Conservation (phyloP, 2,113 vertebrate genomes). For the Myiagra hebetior region DNA sequence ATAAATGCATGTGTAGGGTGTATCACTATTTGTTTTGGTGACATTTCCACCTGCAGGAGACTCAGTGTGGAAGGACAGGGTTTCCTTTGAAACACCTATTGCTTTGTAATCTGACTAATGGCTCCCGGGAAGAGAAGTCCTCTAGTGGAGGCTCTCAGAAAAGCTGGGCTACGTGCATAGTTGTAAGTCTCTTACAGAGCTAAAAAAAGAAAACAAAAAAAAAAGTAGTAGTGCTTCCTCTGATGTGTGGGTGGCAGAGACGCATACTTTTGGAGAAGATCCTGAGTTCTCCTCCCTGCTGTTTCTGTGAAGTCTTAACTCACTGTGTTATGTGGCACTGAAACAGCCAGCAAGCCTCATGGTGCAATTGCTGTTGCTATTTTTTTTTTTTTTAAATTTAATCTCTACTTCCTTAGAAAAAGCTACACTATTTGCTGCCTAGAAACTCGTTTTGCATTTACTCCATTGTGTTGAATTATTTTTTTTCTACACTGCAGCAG, state of each 20-base stretch:
- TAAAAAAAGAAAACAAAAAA: neutral
- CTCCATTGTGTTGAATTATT: neutral
- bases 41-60: neutral
- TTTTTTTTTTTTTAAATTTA: neutral
- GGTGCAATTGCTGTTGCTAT: neutral
- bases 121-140: neutral
- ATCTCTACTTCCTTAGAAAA: neutral
- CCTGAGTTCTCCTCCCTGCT: neutral
- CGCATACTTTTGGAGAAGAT: neutral
- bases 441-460: neutral
- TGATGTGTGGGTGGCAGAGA: neutral
- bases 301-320: neutral
- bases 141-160: neutral
- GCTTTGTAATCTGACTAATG: neutral
- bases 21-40: neutral
- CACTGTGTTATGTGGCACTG: neutral
- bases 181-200: neutral
- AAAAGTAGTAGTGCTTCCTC: neutral
- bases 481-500: neutral
- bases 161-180: neutral
- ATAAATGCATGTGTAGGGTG: neutral
- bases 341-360: neutral
- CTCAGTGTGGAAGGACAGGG: neutral
- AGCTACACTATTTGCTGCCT: neutral
- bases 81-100: neutral